Percentiles rank a stretch among this genome's conserved stretches.
Conservation (phyloP, 2,797 vertebrate species). For the Ctenopoma multispine region DNA sequence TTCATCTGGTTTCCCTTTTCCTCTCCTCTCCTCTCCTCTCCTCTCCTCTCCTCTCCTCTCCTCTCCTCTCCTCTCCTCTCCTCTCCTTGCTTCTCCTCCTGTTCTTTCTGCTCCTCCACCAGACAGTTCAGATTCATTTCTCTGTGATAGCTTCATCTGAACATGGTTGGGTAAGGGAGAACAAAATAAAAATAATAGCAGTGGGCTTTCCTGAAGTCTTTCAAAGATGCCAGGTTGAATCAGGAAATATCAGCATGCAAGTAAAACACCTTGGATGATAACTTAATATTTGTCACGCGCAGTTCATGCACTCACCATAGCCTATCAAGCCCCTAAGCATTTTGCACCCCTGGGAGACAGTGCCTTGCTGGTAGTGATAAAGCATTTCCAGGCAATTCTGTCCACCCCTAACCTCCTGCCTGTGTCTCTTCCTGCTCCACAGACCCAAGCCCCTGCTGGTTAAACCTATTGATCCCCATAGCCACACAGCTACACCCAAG, state of each 20-base stretch:
- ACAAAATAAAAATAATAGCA: conserved; percentile 51
- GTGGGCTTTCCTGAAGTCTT: conserved; percentile 61
- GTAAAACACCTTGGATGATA: conserved; percentile 64
- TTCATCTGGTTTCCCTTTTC: conserved; percentile 20
- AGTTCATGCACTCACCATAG: conserved; percentile 45
- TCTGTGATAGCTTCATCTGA: conserved; percentile 60
- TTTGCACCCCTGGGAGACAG: conserved; percentile 69
- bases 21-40: conserved; percentile 3
- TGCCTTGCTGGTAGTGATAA: conserved; percentile 75
- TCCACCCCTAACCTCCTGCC: conserved; percentile 72
- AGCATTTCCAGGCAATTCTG: conserved; percentile 74
- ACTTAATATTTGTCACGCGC: conserved; percentile 65
- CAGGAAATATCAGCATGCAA: conserved; percentile 70
- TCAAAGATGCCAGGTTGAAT: conserved; percentile 68
- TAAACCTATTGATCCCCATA: conserved; percentile 80
- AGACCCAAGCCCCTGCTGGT: conserved; percentile 73
- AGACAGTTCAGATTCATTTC: conserved; percentile 54
- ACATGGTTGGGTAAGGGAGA: conserved; percentile 23
- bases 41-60: conserved; percentile 5
- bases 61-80: conserved; percentile 7
- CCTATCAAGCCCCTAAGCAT: conserved; percentile 66
- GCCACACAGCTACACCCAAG: conserved; percentile 70
- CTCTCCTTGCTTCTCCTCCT: neutral
- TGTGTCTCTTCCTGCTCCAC: conserved; percentile 76
- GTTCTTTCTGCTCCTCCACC: neutral